Percentiles rank a stretch among this genome's conserved stretches.
These are phyloP conservation scores for Ciconia boyciana DNA, from an alignment of 2,113 vertebrate species.

Conservation along the genomic window DNA sequence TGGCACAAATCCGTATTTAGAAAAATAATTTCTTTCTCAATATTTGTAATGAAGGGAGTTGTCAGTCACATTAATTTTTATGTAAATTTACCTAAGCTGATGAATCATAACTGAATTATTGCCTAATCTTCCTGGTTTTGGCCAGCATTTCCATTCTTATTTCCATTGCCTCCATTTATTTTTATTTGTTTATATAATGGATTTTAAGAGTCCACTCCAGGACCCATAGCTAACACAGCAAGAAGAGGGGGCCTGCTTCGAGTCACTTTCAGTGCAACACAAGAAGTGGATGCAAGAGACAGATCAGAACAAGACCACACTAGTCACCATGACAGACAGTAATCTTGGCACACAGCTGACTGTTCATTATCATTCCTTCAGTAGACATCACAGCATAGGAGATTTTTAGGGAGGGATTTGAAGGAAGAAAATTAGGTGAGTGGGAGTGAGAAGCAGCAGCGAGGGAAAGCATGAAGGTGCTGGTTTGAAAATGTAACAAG, in stretches of 20 bases:
- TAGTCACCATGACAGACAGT: constrained; percentile 28
- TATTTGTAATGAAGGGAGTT: constrained; percentile 18
- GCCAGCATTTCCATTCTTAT: constrained; percentile 15
- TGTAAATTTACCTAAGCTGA: constrained; percentile 57
- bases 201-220: background rate
- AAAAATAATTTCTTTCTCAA: constrained; percentile 15
- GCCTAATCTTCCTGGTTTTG: background rate
- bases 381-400: constrained; percentile 52
- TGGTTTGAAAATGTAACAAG: constrained; percentile 62
- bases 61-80: constrained; percentile 51
- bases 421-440: constrained; percentile 62
- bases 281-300: background rate
- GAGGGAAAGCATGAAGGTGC: constrained; percentile 60
- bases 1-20: background rate
- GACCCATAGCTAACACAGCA: background rate
- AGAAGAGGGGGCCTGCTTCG: background rate
- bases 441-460: constrained; percentile 61
- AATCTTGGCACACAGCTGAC: constrained; percentile 32
- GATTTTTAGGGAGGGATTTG: constrained; percentile 61
- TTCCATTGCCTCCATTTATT: background rate
- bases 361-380: constrained; percentile 53
- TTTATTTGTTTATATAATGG: background rate
- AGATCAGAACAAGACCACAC: background rate
- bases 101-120: constrained; percentile 47
- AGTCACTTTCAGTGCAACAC: background rate